Evolutionary conservation across 2,888 invertebrate genomes (phyloP).

Genomic region (Aporophyla nigra): DNA sequence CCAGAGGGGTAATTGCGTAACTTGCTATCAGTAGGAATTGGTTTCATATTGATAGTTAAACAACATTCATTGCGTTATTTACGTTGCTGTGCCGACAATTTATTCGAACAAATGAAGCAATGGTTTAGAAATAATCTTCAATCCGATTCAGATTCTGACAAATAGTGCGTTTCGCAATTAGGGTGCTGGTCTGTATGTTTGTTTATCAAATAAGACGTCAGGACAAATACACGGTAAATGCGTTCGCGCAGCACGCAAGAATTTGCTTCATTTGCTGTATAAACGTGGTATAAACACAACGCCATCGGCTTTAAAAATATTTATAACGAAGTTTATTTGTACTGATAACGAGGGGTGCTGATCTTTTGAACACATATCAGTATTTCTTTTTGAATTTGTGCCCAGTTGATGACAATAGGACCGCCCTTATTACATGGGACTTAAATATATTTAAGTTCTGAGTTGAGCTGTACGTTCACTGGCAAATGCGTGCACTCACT

Average conservation of each 20-base stretch:
- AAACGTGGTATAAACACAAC: conserved; percentile 1
- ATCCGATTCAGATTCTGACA: too few species aligned
- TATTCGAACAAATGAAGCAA: too few species aligned
- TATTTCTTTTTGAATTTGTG: background rate
- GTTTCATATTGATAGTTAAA: too few species aligned
- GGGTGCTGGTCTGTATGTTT: background rate
- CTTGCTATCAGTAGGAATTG: too few species aligned
- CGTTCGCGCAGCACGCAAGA: background rate
- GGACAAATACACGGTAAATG: background rate
- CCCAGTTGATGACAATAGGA: background rate
- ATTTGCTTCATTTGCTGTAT: conserved; percentile 4
- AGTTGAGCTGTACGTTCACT: too few species aligned
- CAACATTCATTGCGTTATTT: too few species aligned
- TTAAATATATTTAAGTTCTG: too few species aligned
- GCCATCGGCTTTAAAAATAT: background rate
- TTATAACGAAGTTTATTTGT: background rate
- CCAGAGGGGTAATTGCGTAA: too few species aligned
- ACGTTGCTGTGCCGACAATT: too few species aligned
- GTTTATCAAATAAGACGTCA: background rate
- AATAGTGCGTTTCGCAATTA: too few species aligned
- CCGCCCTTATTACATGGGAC: background rate
- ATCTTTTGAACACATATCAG: background rate
- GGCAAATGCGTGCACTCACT: too few species aligned
- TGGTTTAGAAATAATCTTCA: too few species aligned
- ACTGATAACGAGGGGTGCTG: background rate